Evolutionary conservation across 23 tunicate genomes (phyloP).

Genomic region (Ciona savignyi): DNA sequence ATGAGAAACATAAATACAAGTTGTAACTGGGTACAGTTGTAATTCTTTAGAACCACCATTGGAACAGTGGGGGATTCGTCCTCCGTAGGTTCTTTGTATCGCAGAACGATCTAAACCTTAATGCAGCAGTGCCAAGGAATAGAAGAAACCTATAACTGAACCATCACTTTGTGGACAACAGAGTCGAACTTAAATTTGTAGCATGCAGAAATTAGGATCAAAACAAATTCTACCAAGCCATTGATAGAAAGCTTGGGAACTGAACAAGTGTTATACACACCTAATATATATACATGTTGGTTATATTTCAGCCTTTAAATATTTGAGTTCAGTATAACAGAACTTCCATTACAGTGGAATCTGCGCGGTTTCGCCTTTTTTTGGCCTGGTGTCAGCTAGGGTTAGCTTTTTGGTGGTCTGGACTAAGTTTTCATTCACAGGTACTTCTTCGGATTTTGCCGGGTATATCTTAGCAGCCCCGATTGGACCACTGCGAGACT

Average conservation of each 20-base stretch:
- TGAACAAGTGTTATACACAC: too few relatives aligned
- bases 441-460: slow-evolving; percentile 16
- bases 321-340: too few relatives aligned
- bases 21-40: not conserved
- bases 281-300: too few relatives aligned
- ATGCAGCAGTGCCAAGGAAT: not conserved
- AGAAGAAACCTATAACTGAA: not conserved
- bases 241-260: too few relatives aligned
- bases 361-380: slow-evolving; percentile 69
- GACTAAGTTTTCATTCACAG: slow-evolving; percentile 7
- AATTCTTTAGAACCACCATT: not conserved
- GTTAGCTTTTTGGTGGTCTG: slow-evolving; percentile 59
- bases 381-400: slow-evolving; percentile 87
- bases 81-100: not conserved
- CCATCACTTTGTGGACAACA: not conserved
- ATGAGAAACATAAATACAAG: not conserved
- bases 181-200: too few relatives aligned
- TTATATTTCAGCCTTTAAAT: too few relatives aligned
- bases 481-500: slow-evolving; percentile 22
- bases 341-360: slow-evolving; percentile 20
- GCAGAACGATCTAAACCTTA: not conserved
- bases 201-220: too few relatives aligned
- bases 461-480: slow-evolving; percentile 18
- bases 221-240: too few relatives aligned
- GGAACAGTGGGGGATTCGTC: not conserved